phyloP scores from a whole-genome alignment of 2,113 vertebrate genomes.

The Thinocorus orbignyianus region DNA sequence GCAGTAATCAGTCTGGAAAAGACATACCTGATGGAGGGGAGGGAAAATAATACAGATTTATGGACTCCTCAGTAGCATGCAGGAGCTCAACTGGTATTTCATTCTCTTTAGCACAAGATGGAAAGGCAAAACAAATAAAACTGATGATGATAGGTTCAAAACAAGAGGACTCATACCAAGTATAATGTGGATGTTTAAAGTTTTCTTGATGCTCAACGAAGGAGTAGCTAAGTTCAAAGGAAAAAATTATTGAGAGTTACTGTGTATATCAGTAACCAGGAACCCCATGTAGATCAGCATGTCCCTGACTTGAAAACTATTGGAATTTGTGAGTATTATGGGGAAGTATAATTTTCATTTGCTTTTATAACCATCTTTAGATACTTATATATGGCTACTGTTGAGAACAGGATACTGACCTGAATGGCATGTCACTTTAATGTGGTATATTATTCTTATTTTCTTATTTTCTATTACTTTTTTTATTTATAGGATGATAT shows the following conservation, averaged over 20 bases:
- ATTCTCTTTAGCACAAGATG: neutral
- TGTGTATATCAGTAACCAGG: no score
- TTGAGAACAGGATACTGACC: neutral
- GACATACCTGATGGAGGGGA: neutral
- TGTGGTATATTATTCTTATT: neutral
- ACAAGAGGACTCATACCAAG: neutral
- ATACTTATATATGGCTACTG: neutral
- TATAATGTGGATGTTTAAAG: neutral
- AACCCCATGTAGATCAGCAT: neutral
- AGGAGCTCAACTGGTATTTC: neutral
- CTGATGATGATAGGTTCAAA: neutral
- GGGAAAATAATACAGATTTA: neutral
- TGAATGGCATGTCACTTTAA: neutral
- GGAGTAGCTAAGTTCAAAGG: neutral
- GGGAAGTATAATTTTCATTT: neutral
- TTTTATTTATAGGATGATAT: neutral
- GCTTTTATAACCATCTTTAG: neutral
- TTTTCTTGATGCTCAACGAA: neutral
- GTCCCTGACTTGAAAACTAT: neutral
- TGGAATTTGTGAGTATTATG: neutral
- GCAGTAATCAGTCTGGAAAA: neutral
- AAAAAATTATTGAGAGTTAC: neutral
- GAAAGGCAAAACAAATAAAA: neutral
- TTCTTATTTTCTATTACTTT: neutral
- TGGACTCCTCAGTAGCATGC: neutral